A percentile compares a stretch with the other conserved stretches of the same genome.
phyloP scores from a whole-genome alignment of 1,140 invertebrate species.

The Diprion similis region DNA sequence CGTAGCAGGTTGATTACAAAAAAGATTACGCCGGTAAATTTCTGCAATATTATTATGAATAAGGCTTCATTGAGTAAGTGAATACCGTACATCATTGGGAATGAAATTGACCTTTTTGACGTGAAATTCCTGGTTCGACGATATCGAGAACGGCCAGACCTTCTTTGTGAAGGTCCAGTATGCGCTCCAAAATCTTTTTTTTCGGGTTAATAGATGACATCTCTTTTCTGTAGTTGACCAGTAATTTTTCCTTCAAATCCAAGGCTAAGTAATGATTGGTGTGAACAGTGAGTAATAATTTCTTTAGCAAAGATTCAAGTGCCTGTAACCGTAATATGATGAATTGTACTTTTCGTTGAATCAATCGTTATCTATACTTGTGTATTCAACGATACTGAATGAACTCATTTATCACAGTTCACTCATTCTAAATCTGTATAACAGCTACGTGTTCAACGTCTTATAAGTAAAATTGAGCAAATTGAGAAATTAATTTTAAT shows the following conservation, averaged over 20 bases:
- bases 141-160: constrained; percentile 70
- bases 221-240: constrained; percentile 65
- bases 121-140: constrained; percentile 77
- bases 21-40: too few relatives aligned
- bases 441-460: too few relatives aligned
- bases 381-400: too few relatives aligned
- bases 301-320: constrained; percentile 67
- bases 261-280: constrained; percentile 71
- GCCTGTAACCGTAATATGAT: constrained; percentile 36
- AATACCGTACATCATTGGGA: constrained; percentile 3
- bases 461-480: too few relatives aligned
- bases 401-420: too few relatives aligned
- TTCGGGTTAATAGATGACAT: constrained; percentile 59
- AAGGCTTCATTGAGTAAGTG: neutral
- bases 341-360: neutral
- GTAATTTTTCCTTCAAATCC: constrained; percentile 71
- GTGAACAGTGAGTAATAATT: constrained; percentile 65
- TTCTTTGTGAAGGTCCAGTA: constrained; percentile 71
- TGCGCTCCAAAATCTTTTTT: constrained; percentile 66
- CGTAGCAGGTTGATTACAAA: too few relatives aligned
- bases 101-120: constrained; percentile 66
- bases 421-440: too few relatives aligned
- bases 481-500: too few relatives aligned
- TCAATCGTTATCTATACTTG: too few relatives aligned
- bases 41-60: too few relatives aligned